These are phyloP conservation scores for Xyrichtys novacula DNA, from an alignment of 2,797 vertebrate genomes.

Conservation along the genomic window DNA sequence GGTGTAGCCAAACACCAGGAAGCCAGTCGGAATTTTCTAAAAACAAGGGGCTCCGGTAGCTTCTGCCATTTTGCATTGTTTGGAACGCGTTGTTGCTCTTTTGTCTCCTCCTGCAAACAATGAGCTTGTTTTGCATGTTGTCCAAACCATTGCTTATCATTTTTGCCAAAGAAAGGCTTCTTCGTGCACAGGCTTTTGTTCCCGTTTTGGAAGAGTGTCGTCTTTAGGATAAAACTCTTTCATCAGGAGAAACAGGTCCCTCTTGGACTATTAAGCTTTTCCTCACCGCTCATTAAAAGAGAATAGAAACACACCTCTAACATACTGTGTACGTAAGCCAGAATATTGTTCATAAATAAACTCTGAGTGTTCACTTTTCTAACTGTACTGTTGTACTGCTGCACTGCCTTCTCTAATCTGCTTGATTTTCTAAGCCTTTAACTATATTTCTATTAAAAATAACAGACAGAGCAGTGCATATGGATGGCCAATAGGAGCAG, in stretches of 20 bases:
- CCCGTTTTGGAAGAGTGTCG: slow-evolving; percentile 53
- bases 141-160: slow-evolving; percentile 64
- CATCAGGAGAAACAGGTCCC: slow-evolving; percentile 66
- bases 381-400: background rate
- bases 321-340: slow-evolving; percentile 7
- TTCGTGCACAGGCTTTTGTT: slow-evolving; percentile 59
- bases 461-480: no score
- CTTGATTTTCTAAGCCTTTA: no score
- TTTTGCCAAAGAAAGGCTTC: slow-evolving; percentile 60
- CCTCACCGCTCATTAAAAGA: slow-evolving; percentile 66
- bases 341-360: slow-evolving; percentile 28
- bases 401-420: no score
- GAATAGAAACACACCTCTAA: slow-evolving; percentile 35
- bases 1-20: slow-evolving; percentile 55
- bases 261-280: slow-evolving; percentile 63
- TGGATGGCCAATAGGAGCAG: no score
- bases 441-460: no score
- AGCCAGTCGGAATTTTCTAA: slow-evolving; percentile 41
- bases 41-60: slow-evolving; percentile 29
- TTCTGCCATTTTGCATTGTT: slow-evolving; percentile 62
- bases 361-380: slow-evolving; percentile 11
- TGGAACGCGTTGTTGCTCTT: slow-evolving; percentile 47
- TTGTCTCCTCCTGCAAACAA: slow-evolving; percentile 57
- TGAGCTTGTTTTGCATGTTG: slow-evolving; percentile 56
- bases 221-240: slow-evolving; percentile 68